Conservation (phyloP, 2,113 vertebrate genomes). For the Myiagra hebetior region DNA sequence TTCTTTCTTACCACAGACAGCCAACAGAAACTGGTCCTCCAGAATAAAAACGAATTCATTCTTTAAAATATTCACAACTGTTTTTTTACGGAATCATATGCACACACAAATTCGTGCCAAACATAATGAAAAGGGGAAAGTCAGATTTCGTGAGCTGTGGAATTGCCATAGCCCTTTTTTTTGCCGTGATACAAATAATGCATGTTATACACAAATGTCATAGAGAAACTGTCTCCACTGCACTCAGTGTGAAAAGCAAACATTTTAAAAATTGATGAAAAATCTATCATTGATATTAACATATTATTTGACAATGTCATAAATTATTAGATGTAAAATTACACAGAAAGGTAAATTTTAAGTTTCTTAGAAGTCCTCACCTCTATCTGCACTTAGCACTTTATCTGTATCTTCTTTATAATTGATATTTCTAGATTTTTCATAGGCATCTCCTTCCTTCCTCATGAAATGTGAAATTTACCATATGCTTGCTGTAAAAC, state of each 20-base stretch:
- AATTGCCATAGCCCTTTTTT: not conserved
- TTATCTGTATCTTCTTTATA: not conserved
- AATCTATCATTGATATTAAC: not conserved
- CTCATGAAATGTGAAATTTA: not conserved
- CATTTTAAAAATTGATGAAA: not conserved
- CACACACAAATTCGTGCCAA: not conserved
- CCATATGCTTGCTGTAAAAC: not conserved
- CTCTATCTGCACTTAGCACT: not conserved
- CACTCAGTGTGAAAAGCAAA: not conserved
- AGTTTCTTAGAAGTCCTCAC: not conserved
- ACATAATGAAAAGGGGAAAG: not conserved
- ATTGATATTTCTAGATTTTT: not conserved
- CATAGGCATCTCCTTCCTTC: not conserved
- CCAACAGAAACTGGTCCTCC: not conserved
- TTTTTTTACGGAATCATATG: not conserved
- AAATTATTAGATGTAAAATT: not conserved
- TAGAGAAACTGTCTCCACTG: not conserved
- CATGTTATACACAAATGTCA: not conserved
- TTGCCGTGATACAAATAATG: not conserved
- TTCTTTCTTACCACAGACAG: not conserved
- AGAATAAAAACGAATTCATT: not conserved
- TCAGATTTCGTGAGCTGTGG: not conserved
- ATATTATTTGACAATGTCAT: not conserved
- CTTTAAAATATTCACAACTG: not conserved
- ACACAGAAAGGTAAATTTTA: not conserved